Evolutionary conservation across 2,113 vertebrate species (phyloP), one percentile per base, ranked within the genome.

Genomic region (Pogona vitticeps): DNA sequence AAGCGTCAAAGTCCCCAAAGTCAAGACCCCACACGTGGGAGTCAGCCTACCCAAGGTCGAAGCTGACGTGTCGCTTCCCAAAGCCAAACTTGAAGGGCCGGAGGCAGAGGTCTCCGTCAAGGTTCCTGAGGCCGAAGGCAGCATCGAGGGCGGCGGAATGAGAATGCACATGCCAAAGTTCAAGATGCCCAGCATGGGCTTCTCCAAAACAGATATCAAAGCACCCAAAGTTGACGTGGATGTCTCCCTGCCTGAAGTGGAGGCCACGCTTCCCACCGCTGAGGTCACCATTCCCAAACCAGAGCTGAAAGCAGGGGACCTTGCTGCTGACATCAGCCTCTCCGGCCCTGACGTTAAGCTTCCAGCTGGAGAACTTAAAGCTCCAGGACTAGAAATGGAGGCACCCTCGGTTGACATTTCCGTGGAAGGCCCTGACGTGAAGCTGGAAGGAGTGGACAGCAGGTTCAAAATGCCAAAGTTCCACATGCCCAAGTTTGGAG

Each of bases 391-490:
- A 17, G 13, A 80, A 1, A 7, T 88, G 21, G 79, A 92, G 59
- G 85, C 82, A 75, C 90, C 90, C 36, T 79, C 83, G 7, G 78
- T 85, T 3, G 84, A 90, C 59, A 72, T 92, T 6, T 9, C 6
- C 18, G 2, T 80, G 15, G 61, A 31, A 1, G 36, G 21, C 0
- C 6, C 1, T 4, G 61, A 80, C 1, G 36, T n/a, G 1, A 80
- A 46, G 36, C 12, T 65, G 2, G 38, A 80, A 26, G 38, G 83
- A 0, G 80, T 18, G 8, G 91, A 93, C 1, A 20, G 1, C 0
- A 94, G 68, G 26, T 72, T 71, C 1, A 94, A 58, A 33, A 0
- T 81, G 0, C 81, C 88, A 0, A 94, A 65, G 0, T 12, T 95
- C 12, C 92, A 89, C 42, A 59, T 89, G 0, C 92, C 93, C 0